Conservation (phyloP, 2,888 invertebrate species). For the Brachypalpus laphriformis region DNA sequence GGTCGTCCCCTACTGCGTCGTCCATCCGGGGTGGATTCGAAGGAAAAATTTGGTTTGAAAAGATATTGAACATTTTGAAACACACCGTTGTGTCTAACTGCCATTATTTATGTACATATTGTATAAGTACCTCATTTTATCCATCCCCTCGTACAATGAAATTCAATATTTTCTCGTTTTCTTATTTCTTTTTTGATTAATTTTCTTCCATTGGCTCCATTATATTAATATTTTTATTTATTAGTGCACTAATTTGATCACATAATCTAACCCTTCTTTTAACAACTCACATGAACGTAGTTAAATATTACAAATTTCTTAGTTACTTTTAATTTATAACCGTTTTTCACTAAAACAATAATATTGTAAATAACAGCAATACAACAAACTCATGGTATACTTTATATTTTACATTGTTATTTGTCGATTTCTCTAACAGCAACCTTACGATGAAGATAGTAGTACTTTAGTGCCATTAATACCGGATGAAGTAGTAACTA, state of each 20-base stretch:
- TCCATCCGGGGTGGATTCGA: no score
- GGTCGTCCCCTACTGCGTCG: no score
- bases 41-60: no score
- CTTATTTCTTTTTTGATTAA: constrained; percentile 35
- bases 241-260: constrained; percentile 65
- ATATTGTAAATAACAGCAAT: constrained; percentile 63
- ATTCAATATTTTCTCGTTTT: constrained; percentile 36
- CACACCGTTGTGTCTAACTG: no score
- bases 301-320: constrained; percentile 53
- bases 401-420: constrained; percentile 68
- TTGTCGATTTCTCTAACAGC: constrained; percentile 71
- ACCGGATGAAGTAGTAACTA: constrained; percentile 66
- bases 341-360: constrained; percentile 64
- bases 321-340: constrained; percentile 63
- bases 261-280: constrained; percentile 60
- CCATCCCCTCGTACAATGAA: constrained; percentile 39
- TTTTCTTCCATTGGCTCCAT: constrained; percentile 70
- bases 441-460: constrained; percentile 67
- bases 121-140: neutral
- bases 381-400: constrained; percentile 51
- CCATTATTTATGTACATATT: neutral
- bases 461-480: constrained; percentile 73
- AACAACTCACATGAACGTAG: constrained; percentile 67
- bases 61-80: no score
- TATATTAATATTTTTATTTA: constrained; percentile 54